Conservation (phyloP, 2,797 vertebrate species). For the Lagorchestes hirsutus region DNA sequence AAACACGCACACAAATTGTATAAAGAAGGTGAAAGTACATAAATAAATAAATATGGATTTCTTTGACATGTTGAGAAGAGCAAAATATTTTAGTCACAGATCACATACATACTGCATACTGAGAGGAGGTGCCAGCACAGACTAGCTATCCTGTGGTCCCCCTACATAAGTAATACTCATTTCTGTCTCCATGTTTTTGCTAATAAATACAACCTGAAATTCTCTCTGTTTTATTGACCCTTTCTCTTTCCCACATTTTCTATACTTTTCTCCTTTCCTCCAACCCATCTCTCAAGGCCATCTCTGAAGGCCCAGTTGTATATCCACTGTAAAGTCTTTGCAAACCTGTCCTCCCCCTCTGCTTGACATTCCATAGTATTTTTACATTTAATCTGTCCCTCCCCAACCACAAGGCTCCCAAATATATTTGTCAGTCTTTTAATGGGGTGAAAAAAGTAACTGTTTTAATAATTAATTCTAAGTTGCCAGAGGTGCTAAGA, state of each 20-base stretch:
- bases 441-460: neutral
- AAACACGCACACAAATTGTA: conserved; percentile 40
- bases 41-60: conserved; percentile 57
- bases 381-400: neutral
- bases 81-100: conserved; percentile 36
- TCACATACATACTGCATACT: neutral
- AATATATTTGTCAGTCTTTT: neutral
- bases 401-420: neutral
- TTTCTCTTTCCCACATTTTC: neutral
- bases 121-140: neutral
- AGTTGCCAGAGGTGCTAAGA: neutral
- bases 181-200: neutral
- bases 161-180: neutral
- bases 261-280: neutral
- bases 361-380: neutral
- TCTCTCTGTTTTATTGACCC: neutral
- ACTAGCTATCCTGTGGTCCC: neutral
- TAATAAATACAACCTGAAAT: neutral
- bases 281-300: neutral
- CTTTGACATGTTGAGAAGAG: conserved; percentile 30
- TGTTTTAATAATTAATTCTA: neutral
- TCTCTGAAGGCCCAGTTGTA: neutral
- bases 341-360: neutral
- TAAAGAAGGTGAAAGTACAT: conserved; percentile 1
- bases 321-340: neutral